Percentiles rank a stretch among this genome's conserved stretches.
phyloP scores from a whole-genome alignment of 2,888 invertebrate genomes.

The Altica lythri region DNA sequence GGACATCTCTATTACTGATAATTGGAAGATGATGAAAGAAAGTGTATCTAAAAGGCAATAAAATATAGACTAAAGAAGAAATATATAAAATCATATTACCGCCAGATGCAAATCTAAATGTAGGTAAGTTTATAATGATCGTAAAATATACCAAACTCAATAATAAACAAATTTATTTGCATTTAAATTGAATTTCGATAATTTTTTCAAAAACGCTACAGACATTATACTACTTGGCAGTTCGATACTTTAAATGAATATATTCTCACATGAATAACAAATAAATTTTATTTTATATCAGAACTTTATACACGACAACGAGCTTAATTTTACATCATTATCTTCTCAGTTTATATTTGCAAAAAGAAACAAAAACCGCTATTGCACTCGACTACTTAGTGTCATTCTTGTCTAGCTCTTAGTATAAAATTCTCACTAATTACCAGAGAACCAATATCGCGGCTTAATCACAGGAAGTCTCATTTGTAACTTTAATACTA shows the following conservation, averaged over 20 bases:
- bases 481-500: not conserved
- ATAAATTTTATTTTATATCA: slow-evolving; percentile 19
- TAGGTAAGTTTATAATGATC: slow-evolving; percentile 23
- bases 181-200: slow-evolving; percentile 29
- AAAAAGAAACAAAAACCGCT: slow-evolving; percentile 9
- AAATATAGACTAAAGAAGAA: slow-evolving; percentile 7
- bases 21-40: slow-evolving; percentile 13
- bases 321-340: slow-evolving; percentile 7
- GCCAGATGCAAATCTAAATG: slow-evolving; percentile 15
- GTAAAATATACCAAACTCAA: slow-evolving; percentile 19
- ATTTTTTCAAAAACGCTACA: slow-evolving; percentile 20
- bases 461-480: slow-evolving; percentile 6
- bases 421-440: slow-evolving; percentile 8
- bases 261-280: slow-evolving; percentile 24
- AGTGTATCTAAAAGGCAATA: slow-evolving; percentile 14
- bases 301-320: slow-evolving; percentile 13
- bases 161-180: slow-evolving; percentile 29
- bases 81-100: slow-evolving; percentile 21
- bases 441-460: not conserved
- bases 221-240: slow-evolving; percentile 22
- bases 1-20: slow-evolving; percentile 1
- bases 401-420: slow-evolving; percentile 7
- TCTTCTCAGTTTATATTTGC: slow-evolving; percentile 11
- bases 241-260: slow-evolving; percentile 22
- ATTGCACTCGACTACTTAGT: slow-evolving; percentile 6